Base-by-base conservation (phyloP, 2,113 vertebrate genomes). In the Psophia crepitans region DNA sequence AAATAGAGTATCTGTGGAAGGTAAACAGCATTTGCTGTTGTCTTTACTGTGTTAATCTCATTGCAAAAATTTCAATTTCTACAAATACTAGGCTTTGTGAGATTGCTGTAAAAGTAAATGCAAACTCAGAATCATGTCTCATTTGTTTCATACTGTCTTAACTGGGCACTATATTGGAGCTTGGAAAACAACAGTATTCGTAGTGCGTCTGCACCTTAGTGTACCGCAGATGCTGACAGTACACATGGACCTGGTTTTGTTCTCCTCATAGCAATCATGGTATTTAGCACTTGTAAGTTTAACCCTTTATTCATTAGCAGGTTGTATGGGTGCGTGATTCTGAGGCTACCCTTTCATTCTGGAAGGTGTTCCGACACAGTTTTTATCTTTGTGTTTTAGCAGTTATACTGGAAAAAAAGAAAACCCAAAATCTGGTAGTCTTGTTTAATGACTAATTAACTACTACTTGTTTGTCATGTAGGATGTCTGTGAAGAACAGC, bases 81-180 rank as follows among this genome's bases (percentile, higher is more conserved):
- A 57, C 9, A 13, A 92, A 64, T 24, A 49, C 58, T 37, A 91
- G 58, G 76, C 73, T 90, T 93, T 91, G 69, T 74, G 90, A 92
- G 53, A 87, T 60, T 82, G 86, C 69, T 94, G 93, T 96, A 94
- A 89, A 95, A 90, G 84, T 73, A 88, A 71, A 75, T 60, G 74
- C 74, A 80, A 74, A 51, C 76, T 89, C 75, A 69, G 63, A 96
- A 73, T 63, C 51, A 28, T 51, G 63, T 84, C 44, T 46, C 54
- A 12, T 58, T 96, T 95, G 86, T 96, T 85, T 91, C 80, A n/a
- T 80, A 24, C 35, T 66, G 77, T 70, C 76, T 54, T 74, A 80
- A 87, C 57, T 57, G 77, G 79, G 78, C 63, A 57, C 58, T 95
- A 7, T 76, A 27, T 21, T 39, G 54, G 58, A 89, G 65, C 71